phyloP scores from a whole-genome alignment of 2,113 vertebrate species.

The Pteruthius melanotis region DNA sequence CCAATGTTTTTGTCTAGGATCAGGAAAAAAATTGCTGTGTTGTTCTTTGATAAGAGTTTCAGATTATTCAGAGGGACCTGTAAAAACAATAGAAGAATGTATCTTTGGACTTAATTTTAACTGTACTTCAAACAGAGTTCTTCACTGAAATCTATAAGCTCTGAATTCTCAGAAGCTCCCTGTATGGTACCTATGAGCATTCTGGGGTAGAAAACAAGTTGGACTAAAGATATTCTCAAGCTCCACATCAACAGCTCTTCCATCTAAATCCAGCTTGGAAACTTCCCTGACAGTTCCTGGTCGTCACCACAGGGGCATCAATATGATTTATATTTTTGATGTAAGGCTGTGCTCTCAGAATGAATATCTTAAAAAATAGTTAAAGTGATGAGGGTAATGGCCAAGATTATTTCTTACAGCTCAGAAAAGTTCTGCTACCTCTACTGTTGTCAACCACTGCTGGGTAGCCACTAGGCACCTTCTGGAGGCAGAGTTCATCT shows the following conservation, averaged over 20 bases:
- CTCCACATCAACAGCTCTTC: not conserved
- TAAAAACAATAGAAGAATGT: not conserved
- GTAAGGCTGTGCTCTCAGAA: not conserved
- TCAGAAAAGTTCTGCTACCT: not conserved
- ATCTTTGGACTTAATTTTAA: not conserved
- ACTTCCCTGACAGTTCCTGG: accelerated
- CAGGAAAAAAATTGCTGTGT: not conserved
- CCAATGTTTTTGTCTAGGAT: not conserved
- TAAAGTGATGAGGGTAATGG: not conserved
- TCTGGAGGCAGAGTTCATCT: not conserved
- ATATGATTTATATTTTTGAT: not conserved
- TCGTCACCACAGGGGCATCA: not conserved
- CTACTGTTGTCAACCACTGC: not conserved
- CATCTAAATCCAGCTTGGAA: not conserved
- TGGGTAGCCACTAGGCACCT: not conserved
- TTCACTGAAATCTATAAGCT: not conserved
- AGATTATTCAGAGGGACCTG: not conserved
- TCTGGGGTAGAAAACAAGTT: not conserved
- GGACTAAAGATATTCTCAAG: not conserved
- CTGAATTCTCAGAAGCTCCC: not conserved
- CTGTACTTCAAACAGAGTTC: not conserved
- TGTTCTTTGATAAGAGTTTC: not conserved
- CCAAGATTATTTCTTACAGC: not conserved
- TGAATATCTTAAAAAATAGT: not conserved
- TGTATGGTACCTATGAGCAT: not conserved